Percentiles rank a stretch among this genome's conserved stretches.
These are phyloP conservation scores for Liopterus haemorrhoidalis DNA, from an alignment of 2,888 invertebrate genomes.

Conservation along the genomic window DNA sequence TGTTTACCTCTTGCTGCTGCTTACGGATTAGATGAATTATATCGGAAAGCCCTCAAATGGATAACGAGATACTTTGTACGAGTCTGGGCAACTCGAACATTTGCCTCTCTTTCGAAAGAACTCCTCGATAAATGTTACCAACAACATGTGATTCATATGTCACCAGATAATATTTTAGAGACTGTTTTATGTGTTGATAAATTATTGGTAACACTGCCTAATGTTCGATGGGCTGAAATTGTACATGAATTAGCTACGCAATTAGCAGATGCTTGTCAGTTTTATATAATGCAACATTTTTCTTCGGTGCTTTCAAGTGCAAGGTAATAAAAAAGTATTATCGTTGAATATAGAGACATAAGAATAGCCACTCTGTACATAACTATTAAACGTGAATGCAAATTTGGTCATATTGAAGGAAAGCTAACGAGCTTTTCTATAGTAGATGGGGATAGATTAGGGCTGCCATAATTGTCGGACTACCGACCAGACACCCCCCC, in stretches of 20 bases:
- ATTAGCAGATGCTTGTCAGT: slow-evolving; percentile 72
- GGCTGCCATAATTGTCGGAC: no score
- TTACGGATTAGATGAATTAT: slow-evolving; percentile 81
- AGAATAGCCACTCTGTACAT: no score
- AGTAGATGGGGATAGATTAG: no score
- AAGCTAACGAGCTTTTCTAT: no score
- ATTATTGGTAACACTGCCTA: slow-evolving; percentile 67
- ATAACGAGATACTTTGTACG: slow-evolving; percentile 77
- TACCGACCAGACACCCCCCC: no score
- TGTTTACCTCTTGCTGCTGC: slow-evolving; percentile 79
- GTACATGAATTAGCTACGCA: slow-evolving; percentile 72
- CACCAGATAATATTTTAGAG: slow-evolving; percentile 74
- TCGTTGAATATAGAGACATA: no score
- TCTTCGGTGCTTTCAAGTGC: slow-evolving; percentile 58
- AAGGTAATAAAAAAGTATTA: slow-evolving; percentile 20
- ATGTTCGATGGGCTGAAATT: slow-evolving; percentile 76
- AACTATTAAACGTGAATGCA: no score
- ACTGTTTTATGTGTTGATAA: slow-evolving; percentile 80
- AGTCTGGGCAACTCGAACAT: slow-evolving; percentile 88
- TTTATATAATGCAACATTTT: slow-evolving; percentile 73
- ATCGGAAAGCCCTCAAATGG: slow-evolving; percentile 81
- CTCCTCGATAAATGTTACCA: slow-evolving; percentile 77
- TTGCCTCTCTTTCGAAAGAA: slow-evolving; percentile 77
- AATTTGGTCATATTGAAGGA: no score
- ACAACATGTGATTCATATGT: slow-evolving; percentile 73